phyloP scores from a whole-genome alignment of 2,888 invertebrate species.

The Syrphus vitripennis region DNA sequence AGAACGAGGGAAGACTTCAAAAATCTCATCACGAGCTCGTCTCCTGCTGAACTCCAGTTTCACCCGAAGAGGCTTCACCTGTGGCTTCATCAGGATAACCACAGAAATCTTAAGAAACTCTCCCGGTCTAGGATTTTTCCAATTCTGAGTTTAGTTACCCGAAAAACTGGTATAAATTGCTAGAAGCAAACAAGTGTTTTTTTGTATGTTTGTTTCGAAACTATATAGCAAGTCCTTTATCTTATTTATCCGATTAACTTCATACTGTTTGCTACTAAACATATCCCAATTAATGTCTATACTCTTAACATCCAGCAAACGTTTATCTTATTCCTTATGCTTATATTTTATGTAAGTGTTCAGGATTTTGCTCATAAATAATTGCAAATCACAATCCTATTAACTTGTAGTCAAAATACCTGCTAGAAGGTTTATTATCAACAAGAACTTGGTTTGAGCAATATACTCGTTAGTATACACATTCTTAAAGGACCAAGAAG shows the following conservation, averaged over 20 bases:
- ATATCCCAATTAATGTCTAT: neutral
- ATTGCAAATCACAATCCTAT: constrained; percentile 29
- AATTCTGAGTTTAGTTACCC: too few species aligned
- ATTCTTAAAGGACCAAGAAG: neutral
- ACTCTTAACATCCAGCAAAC: too few species aligned
- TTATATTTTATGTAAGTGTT: neutral
- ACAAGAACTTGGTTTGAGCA: neutral
- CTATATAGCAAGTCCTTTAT: neutral
- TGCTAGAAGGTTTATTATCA: neutral
- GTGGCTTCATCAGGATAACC: too few species aligned
- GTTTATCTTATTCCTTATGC: neutral
- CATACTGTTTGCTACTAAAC: neutral
- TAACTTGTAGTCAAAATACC: neutral
- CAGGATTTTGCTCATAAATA: neutral
- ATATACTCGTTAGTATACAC: constrained; percentile 3
- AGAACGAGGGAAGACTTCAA: too few species aligned
- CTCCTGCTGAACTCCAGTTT: too few species aligned
- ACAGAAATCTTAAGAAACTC: too few species aligned
- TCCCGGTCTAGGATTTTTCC: too few species aligned
- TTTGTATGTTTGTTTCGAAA: neutral
- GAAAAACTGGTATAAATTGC: too few species aligned
- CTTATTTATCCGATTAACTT: neutral
- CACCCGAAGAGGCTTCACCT: too few species aligned
- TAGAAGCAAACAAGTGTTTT: neutral
- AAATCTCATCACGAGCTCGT: too few species aligned